Evolutionary conservation across 2,797 vertebrate species (phyloP).

Genomic region (Scolopax bukidnonensis): DNA sequence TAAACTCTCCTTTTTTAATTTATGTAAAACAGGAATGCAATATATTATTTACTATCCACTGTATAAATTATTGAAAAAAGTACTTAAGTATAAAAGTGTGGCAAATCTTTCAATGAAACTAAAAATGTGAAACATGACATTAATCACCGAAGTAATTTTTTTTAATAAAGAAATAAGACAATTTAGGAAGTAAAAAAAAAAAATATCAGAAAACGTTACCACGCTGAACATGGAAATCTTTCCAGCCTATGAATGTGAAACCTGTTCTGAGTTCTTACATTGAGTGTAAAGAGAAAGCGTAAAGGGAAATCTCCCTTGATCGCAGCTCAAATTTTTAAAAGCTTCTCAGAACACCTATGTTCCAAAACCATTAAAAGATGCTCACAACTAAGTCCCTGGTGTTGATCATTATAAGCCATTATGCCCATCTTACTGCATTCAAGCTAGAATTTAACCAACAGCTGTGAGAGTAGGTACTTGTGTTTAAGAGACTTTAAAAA

Average conservation of each 20-base stretch:
- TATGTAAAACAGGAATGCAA: slow-evolving; percentile 55
- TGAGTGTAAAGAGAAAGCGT: background rate
- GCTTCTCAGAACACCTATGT: background rate
- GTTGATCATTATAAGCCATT: background rate
- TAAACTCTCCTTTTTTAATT: slow-evolving; percentile 37
- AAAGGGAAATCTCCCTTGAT: slow-evolving; percentile 5
- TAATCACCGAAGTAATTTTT: background rate
- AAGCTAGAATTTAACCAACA: slow-evolving; percentile 28
- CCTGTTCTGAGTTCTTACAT: background rate
- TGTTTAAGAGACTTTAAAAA: slow-evolving; percentile 49
- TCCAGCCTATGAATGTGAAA: slow-evolving; percentile 1
- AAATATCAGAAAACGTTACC: background rate
- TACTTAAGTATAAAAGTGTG: slow-evolving; percentile 43
- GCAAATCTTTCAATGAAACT: background rate
- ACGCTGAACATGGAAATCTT: background rate
- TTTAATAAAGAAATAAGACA: background rate
- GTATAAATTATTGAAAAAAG: slow-evolving; percentile 72
- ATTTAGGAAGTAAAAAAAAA: background rate
- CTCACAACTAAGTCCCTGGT: background rate
- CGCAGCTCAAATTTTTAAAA: background rate
- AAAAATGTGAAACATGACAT: slow-evolving; percentile 19
- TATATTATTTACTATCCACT: slow-evolving; percentile 72
- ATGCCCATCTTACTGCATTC: background rate
- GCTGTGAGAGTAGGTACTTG: slow-evolving; percentile 21
- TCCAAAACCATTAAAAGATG: background rate